These are phyloP conservation scores for Lasioglossum lativentre DNA, from an alignment of 2,888 invertebrate genomes.

Conservation along the genomic window DNA sequence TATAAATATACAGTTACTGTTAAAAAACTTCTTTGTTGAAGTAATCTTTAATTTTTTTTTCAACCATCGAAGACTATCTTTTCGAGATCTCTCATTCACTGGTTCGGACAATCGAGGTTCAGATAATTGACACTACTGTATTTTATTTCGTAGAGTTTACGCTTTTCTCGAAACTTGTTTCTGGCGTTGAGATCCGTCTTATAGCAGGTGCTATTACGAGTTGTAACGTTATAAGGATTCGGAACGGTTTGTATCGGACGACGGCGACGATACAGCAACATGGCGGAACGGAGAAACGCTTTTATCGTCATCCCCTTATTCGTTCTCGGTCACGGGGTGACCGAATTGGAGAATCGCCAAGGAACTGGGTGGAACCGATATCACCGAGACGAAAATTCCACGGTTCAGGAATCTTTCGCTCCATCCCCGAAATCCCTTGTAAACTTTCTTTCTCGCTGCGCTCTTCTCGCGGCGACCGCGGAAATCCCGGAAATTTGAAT, in stretches of 20 bases:
- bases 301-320: constrained; percentile 7
- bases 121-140: too few species aligned
- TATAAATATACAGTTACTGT: too few species aligned
- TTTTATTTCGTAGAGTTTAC: background rate
- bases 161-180: background rate
- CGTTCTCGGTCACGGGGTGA: constrained; percentile 30
- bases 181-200: background rate
- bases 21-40: too few species aligned
- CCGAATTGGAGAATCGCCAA: constrained; percentile 66
- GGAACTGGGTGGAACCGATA: constrained; percentile 8
- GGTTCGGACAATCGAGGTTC: too few species aligned
- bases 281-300: constrained; percentile 30
- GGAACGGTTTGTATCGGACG: constrained; percentile 23
- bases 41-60: too few species aligned
- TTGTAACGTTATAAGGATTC: background rate
- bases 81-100: too few species aligned
- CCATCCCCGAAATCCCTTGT: constrained; percentile 8
- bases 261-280: constrained; percentile 19
- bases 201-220: background rate
- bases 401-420: constrained; percentile 37
- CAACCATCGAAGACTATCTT: too few species aligned
- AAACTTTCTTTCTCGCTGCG: constrained; percentile 24
- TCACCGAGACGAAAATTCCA: constrained; percentile 31
- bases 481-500: constrained; percentile 23
- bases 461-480: background rate